Base-by-base conservation (phyloP, 2,797 vertebrate genomes). In the Rachycentron canadum region DNA sequence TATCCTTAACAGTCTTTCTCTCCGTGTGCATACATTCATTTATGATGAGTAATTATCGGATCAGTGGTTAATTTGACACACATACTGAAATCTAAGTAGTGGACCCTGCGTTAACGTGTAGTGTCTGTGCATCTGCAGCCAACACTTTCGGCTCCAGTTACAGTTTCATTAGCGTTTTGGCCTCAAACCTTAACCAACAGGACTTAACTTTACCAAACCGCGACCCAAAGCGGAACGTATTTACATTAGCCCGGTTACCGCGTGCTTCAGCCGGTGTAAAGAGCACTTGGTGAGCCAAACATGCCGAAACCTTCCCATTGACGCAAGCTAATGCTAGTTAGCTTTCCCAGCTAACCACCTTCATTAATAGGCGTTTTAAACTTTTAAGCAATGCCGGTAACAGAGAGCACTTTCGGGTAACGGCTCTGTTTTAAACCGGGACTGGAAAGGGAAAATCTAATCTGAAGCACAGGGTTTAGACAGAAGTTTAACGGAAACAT, bases 391-490 rank as follows among this genome's bases (percentile, higher is more conserved):
- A 4, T 3, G 1, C 25, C 30, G 3, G 16, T 17, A 7, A 36
- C 8, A 1, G 10, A 0, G 19, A 1, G 9, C 9, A 13, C 16
- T 4, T 1, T 8, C 2, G 0, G 2, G 10, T 38, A 17, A 19
- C 14, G 3, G 0, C 2, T 19, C 3, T n/a, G 5, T 1, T 40
- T 36, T 2, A 2, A 32, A 25, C 0, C 3, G 1, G 2, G 2
- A 8, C 5, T 4, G 10, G 17, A 6, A 0, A 0, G 0, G 0
- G 4, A 0, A 7, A 7, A 5, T 21, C 0, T 10, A 2, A 32
- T 3, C 0, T 5, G 1, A 0, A 16, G 0, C 3, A 3, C 6
- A 1, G 1, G 3, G 12, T 2, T n/a, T 0, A 5, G n/a, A 17
- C 7, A 10, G 2, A 17, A 9, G 1, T 0, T 19, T 3, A 1